phyloP scores from a whole-genome alignment of 2,888 invertebrate species.

The Rhynchonema sp. region DNA sequence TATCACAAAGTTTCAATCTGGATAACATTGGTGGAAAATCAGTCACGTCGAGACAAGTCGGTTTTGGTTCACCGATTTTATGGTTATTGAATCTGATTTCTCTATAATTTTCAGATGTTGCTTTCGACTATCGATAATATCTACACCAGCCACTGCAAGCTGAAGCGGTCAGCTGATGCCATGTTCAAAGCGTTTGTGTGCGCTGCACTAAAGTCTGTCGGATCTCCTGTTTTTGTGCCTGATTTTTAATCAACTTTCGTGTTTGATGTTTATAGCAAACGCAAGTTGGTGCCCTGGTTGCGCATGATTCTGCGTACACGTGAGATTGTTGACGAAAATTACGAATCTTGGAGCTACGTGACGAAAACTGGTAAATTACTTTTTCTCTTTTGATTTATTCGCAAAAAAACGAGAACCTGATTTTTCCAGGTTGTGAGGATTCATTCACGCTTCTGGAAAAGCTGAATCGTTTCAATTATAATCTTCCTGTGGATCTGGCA shows the following conservation, averaged over 20 bases:
- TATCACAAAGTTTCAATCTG: constrained; percentile 55
- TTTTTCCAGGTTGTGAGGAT: constrained; percentile 86
- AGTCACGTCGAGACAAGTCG: constrained; percentile 58
- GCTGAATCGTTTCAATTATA: constrained; percentile 62
- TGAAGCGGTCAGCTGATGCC: constrained; percentile 81
- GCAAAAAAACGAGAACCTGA: too few relatives aligned
- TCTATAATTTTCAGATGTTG: constrained; percentile 44
- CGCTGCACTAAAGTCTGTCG: constrained; percentile 80
- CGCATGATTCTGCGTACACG: constrained; percentile 68
- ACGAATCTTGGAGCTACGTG: constrained; percentile 66
- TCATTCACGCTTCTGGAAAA: constrained; percentile 70
- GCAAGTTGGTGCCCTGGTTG: constrained; percentile 79
- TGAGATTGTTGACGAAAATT: constrained; percentile 35
- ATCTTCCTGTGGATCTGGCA: constrained; percentile 84
- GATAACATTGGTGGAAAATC: constrained; percentile 61
- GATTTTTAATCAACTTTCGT: too few relatives aligned
- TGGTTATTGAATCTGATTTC: not conserved
- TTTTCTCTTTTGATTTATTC: not conserved
- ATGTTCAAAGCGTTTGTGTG: constrained; percentile 97
- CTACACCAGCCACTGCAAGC: constrained; percentile 65
- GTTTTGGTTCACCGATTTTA: not conserved
- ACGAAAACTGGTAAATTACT: constrained; percentile 52
- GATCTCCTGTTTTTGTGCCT: too few relatives aligned
- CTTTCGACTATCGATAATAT: constrained; percentile 79
- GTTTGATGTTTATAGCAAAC: constrained; percentile 43